Evolutionary conservation across 2,113 vertebrate species (phyloP).

Genomic region (Ciconia boyciana): DNA sequence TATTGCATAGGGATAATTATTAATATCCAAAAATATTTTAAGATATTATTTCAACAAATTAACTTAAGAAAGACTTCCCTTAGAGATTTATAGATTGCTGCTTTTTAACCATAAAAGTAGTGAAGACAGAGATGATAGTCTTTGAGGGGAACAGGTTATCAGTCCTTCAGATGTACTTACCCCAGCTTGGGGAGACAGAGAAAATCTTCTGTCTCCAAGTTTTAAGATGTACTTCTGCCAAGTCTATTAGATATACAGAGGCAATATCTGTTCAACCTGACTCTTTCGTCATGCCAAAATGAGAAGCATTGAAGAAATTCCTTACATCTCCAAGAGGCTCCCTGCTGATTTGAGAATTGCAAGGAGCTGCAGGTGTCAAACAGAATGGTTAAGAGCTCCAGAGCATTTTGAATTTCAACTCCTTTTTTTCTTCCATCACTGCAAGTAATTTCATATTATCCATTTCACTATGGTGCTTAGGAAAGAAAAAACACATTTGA

Average conservation of each 20-base stretch:
- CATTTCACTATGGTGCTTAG: not conserved
- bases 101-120: not conserved
- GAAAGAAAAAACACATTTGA: not conserved
- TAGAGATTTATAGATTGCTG: not conserved
- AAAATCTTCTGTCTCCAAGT: not conserved
- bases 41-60: not conserved
- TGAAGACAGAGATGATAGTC: not conserved
- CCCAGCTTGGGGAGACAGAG: not conserved
- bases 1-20: not conserved
- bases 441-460: not conserved
- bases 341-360: not conserved
- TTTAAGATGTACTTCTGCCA: not conserved
- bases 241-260: not conserved
- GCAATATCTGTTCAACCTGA: not conserved
- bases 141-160: not conserved
- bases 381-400: not conserved
- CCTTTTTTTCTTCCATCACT: not conserved
- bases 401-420: not conserved
- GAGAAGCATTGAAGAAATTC: not conserved
- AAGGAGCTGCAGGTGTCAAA: not conserved
- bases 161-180: not conserved
- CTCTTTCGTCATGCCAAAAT: not conserved
- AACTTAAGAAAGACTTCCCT: not conserved
- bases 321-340: not conserved
- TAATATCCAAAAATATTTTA: not conserved